A percentile compares a stretch with the other conserved stretches of the same genome.
Conservation (phyloP, 2,113 vertebrate genomes). For the Zingel zingel region DNA sequence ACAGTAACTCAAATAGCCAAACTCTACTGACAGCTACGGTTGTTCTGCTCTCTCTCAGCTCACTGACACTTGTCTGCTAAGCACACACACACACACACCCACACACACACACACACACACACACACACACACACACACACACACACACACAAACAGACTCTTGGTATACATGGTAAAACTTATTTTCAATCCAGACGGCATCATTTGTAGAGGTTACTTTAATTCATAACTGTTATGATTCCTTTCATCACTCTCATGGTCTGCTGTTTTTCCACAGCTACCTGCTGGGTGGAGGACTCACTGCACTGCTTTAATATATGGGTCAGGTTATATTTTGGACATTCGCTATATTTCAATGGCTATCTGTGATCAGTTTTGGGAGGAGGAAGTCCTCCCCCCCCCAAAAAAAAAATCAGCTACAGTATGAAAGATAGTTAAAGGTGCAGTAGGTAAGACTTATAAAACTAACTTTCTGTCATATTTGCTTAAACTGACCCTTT, state of each 20-base stretch:
- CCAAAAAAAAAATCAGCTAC: background rate
- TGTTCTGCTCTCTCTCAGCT: conserved; percentile 67
- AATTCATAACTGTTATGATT: background rate
- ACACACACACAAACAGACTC: conserved; percentile 24
- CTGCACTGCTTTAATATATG: background rate
- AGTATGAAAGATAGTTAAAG: background rate
- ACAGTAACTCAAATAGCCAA: conserved; percentile 27
- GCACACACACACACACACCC: too few relatives aligned
- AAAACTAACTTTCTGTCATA: too few relatives aligned
- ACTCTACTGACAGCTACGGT: conserved; percentile 36
- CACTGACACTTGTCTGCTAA: too few relatives aligned
- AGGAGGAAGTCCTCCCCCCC: too few relatives aligned
- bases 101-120: too few relatives aligned
- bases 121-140: conserved; percentile 31
- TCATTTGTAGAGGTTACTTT: conserved; percentile 14
- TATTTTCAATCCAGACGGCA: conserved; percentile 24
- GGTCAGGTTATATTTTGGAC: conserved; percentile 19
- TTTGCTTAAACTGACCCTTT: too few relatives aligned
- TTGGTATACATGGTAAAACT: conserved; percentile 33
- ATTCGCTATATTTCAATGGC: background rate
- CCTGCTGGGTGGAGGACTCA: background rate
- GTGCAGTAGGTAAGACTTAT: too few relatives aligned
- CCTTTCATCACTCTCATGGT: conserved; percentile 10
- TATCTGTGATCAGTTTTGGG: background rate
- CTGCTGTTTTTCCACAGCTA: background rate